Percentiles rank a stretch among this genome's conserved stretches.
Evolutionary conservation across 2,113 vertebrate genomes (phyloP).

Genomic region (Dicerorhinus sumatrensis): DNA sequence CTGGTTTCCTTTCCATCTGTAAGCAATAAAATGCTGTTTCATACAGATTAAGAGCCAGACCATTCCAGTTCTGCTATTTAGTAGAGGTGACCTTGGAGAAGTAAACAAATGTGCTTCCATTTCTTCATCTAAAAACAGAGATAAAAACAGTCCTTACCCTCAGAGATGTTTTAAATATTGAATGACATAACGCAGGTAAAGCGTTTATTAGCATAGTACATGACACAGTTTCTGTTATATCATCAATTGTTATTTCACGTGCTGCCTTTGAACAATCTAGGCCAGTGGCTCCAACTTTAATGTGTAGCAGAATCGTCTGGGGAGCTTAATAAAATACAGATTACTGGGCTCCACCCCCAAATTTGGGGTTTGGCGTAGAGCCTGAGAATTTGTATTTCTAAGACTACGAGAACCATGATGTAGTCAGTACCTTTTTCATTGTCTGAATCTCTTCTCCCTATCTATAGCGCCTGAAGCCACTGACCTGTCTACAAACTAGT

Average conservation of each 20-base stretch:
- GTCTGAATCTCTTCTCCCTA: not conserved
- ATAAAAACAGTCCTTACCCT: not conserved
- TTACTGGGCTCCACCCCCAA: not conserved
- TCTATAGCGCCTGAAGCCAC: not conserved
- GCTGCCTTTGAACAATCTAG: not conserved
- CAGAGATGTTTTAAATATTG: not conserved
- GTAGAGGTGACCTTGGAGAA: not conserved
- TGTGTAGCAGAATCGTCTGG: not conserved
- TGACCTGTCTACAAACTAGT: not conserved
- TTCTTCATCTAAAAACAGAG: constrained; percentile 19
- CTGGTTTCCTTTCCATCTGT: not conserved
- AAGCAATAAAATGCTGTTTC: not conserved
- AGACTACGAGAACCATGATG: not conserved
- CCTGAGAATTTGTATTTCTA: not conserved
- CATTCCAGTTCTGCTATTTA: not conserved
- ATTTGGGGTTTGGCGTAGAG: not conserved
- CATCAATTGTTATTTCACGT: not conserved
- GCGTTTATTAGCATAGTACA: not conserved
- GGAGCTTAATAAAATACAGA: not conserved
- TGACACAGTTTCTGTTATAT: not conserved
- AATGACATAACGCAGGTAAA: not conserved
- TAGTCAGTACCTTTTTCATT: not conserved
- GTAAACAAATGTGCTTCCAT: not conserved
- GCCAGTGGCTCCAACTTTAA: not conserved
- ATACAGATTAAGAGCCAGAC: not conserved